Conservation (phyloP, 2,888 invertebrate genomes). For the Pteria penguin region DNA sequence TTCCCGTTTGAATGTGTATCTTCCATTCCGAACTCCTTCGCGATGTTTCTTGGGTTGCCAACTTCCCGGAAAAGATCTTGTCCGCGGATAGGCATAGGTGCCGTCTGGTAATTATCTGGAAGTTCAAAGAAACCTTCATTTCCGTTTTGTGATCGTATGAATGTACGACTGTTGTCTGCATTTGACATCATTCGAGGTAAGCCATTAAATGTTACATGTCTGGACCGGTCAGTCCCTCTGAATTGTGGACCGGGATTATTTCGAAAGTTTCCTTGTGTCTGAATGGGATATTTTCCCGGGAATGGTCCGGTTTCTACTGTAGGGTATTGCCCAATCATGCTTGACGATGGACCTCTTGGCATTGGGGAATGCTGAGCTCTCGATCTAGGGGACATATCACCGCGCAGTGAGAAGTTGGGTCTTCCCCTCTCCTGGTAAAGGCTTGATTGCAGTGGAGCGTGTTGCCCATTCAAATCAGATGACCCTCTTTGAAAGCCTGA, state of each 20-base stretch:
- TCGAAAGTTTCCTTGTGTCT: not conserved
- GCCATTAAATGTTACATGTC: not conserved
- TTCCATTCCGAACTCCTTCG: too few species aligned
- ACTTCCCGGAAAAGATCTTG: too few species aligned
- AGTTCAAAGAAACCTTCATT: not conserved
- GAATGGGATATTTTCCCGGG: not conserved
- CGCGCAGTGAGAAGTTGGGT: not conserved
- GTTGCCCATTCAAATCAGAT: not conserved
- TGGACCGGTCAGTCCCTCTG: not conserved
- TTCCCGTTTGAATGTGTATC: too few species aligned
- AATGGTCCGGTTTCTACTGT: not conserved
- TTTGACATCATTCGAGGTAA: not conserved
- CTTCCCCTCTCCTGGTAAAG: not conserved
- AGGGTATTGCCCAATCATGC: not conserved
- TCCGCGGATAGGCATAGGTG: too few species aligned
- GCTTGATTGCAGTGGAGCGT: not conserved
- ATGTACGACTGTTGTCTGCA: not conserved
- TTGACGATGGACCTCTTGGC: not conserved
- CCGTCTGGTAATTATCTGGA: not conserved
- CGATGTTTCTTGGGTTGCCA: too few species aligned
- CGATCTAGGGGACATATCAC: not conserved
- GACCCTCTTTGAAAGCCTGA: too few species aligned
- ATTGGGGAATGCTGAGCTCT: not conserved
- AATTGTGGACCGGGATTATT: not conserved
- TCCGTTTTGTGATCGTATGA: not conserved